Evolutionary conservation across 2,888 invertebrate genomes (phyloP), one percentile per base, ranked within the genome.

Genomic region (Tachina fera): DNA sequence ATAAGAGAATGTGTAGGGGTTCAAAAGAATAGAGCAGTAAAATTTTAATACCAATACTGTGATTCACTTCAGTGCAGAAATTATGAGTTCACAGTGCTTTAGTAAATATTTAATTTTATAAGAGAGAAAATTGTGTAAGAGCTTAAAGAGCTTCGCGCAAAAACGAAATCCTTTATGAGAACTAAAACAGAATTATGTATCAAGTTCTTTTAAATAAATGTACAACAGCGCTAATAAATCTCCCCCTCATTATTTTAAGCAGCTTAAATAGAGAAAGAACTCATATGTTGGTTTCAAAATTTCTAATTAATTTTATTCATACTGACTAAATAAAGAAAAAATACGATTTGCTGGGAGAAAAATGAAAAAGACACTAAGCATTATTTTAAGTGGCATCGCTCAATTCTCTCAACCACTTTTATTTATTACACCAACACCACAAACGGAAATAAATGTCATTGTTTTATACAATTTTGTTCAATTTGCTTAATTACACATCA

Each of bases 401-500:
- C 8, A 63, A 51, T 45, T 16, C 41, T 19, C 43, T 1, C 11
- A 63, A 63, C n/a, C 63, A 14, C 45, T 47, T 82, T 39, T 56
- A 10, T 82, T 39, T 56, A 10, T 19, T 39, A 31, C 4, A 53
- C 43, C 13, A 22, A 60, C n/a, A 39, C 47, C 51, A 39, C 19
- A 14, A 77, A 67, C 39, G 41, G 31, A 31, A 49, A 80, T 65
- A 80, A 65, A 60, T 39, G 9, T 70, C 63, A 83, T 79, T 79
- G 75, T 76, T 79, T 77, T 53, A 67, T 53, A 39, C n/a, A 67
- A 86, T 61, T 78, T 68, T 56, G 65, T 83, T 75, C 79, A 86
- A 86, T 86, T 86, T 83, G 75, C 86, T 86, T 83, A 86, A 86
- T 86, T 86, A 86, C 83, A 83, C 86, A 76, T 83, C 83, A 79